Percentiles rank a stretch among this genome's conserved stretches.
Evolutionary conservation across 1,140 invertebrate genomes (phyloP).

Genomic region (Pseudomyrmex sp.): DNA sequence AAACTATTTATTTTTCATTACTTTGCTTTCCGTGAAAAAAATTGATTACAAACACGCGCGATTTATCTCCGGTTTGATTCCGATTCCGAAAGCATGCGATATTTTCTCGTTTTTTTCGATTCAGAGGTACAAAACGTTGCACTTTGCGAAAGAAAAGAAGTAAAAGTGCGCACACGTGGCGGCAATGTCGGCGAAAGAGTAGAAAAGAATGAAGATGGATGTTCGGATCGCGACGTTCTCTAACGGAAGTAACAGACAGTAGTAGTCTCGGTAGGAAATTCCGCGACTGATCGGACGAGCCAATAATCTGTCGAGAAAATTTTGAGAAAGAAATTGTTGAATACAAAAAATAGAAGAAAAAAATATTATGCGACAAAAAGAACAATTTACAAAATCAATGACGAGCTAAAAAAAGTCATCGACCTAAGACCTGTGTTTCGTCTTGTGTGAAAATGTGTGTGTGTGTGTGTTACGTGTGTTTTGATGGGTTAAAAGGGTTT

Average conservation of each 20-base stretch:
- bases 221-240: constrained; percentile 23
- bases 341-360: constrained; percentile 1
- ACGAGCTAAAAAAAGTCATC: background rate
- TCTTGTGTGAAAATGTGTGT: background rate
- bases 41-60: background rate
- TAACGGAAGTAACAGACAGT: constrained; percentile 25
- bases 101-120: constrained; percentile 31
- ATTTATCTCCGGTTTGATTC: background rate
- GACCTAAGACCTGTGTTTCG: background rate
- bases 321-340: constrained; percentile 9
- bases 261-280: background rate
- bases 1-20: too few relatives aligned
- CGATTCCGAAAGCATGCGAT: background rate
- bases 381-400: constrained; percentile 21
- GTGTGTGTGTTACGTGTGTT: constrained; percentile 28
- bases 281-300: constrained; percentile 18
- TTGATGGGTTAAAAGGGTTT: constrained; percentile 24
- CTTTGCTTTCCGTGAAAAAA: too few relatives aligned
- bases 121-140: background rate
- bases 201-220: constrained; percentile 50
- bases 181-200: constrained; percentile 14
- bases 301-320: constrained; percentile 32
- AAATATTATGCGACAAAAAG: constrained; percentile 8
- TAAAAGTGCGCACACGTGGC: constrained; percentile 12
- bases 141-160: background rate